Percentiles rank a stretch among this genome's conserved stretches.
Evolutionary conservation across 2,113 vertebrate genomes (phyloP).

Genomic region (Sinocyclocheilus rhinocerous): DNA sequence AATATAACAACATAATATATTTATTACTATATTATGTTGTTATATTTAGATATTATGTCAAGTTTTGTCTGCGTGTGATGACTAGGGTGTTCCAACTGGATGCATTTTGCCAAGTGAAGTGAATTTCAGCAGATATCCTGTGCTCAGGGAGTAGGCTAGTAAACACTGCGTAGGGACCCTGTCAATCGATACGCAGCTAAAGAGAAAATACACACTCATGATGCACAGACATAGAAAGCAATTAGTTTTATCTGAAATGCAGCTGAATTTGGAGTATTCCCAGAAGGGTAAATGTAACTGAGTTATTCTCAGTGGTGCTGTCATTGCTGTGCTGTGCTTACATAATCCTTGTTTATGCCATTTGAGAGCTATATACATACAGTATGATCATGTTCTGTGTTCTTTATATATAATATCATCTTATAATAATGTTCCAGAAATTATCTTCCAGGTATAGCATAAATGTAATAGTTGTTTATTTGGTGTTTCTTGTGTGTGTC

Average conservation of each 20-base stretch:
- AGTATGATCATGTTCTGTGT: not conserved
- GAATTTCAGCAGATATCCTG: not conserved
- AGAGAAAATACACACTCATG: not conserved
- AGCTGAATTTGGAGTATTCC: not conserved
- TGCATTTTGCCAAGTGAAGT: not conserved
- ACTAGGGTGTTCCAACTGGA: not conserved
- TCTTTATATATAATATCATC: not conserved
- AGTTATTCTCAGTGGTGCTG: not conserved
- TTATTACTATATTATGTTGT: too few species aligned
- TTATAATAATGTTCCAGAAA: not conserved
- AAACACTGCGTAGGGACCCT: not conserved
- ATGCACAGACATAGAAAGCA: not conserved
- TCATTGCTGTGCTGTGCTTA: not conserved
- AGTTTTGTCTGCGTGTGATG: not conserved
- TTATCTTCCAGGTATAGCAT: not conserved
- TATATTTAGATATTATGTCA: too few species aligned
- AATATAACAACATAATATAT: too few species aligned
- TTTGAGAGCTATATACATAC: not conserved
- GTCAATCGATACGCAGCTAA: not conserved
- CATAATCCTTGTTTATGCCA: not conserved
- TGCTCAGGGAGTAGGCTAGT: not conserved
- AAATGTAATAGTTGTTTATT: constrained; percentile 27
- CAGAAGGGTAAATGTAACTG: not conserved
- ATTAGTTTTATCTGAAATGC: not conserved
- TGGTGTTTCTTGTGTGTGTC: not conserved